Base-by-base conservation (phyloP, 2,113 vertebrate genomes). In the Corythoichthys haematopterus region DNA sequence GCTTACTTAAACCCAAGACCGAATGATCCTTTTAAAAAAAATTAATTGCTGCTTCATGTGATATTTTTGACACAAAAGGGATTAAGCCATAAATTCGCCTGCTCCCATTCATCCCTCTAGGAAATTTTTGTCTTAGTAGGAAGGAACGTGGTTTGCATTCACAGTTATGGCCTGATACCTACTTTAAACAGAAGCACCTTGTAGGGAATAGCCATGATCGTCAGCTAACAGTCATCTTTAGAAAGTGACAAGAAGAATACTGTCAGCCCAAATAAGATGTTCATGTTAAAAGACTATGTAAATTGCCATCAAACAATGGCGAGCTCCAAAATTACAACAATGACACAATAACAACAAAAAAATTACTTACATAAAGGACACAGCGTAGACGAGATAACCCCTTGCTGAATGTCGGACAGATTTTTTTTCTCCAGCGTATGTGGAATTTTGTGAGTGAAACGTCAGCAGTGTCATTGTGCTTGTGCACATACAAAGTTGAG, bases 361-460 rank as follows among this genome's bases (percentile, higher is more conserved):
- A 14, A 36, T 5, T 13, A 36, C 4, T 13, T 20, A 3, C 8
- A 40, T 7, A 38, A 35, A 55, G 11, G 28, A 56, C 4, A 13
- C 33, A 43, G 40, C 6, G 6, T 43, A 43, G 40, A 43, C 40
- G 9, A 57, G 37, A 60, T 40, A 37, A 28, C 9, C 1, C 16
- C 38, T 1, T 43, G 11, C 38, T 52, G 63, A 15, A 77, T 63
- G 59, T 70, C 52, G 33, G 59, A 50, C 58, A 60, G 50, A 73
- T 35, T 61, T 63, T 72, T 77, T 72, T 43, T 43, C 20, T 57
- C 70, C 58, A 62, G 62, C 51, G 76, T 67, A 62, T 81, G 76
- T 77, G 65, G 73, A 86, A 85, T 83, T 80, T 80, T 72, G 64
- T 48, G 66, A 73, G 52, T 8, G 53, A 13, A 51, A 59, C 15